phyloP scores from a whole-genome alignment of 2,888 invertebrate species.

The Eupsilia transversa region DNA sequence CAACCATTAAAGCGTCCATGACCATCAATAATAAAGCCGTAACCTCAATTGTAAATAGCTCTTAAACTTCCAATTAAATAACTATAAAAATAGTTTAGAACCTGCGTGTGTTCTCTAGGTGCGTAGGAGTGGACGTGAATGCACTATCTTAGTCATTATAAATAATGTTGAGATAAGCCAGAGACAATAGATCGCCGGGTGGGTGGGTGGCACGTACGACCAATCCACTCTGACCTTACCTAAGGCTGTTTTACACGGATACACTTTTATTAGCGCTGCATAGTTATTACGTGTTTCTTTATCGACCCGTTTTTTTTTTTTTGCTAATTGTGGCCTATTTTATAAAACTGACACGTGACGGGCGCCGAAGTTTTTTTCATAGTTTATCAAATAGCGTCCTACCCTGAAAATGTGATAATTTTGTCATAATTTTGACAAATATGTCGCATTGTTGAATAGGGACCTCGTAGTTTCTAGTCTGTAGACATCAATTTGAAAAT shows the following conservation, averaged over 20 bases:
- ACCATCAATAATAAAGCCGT: constrained; percentile 62
- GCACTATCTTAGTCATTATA: constrained; percentile 85
- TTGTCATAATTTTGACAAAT: too few relatives aligned
- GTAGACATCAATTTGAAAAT: neutral
- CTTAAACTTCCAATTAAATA: constrained; percentile 72
- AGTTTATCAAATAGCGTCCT: too few relatives aligned
- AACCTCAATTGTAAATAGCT: constrained; percentile 70
- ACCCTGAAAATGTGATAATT: too few relatives aligned
- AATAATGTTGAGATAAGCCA: constrained; percentile 86
- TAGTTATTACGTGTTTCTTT: neutral
- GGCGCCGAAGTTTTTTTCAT: too few relatives aligned
- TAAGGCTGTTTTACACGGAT: constrained; percentile 21
- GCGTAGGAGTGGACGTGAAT: constrained; percentile 84
- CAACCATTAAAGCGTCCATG: constrained; percentile 12
- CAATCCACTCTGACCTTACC: constrained; percentile 65
- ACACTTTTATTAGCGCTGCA: neutral
- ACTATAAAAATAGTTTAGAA: constrained; percentile 67
- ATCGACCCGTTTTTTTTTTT: neutral
- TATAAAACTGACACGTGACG: too few relatives aligned
- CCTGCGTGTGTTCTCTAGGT: constrained; percentile 51
- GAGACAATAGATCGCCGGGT: constrained; percentile 84
- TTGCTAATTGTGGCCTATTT: too few relatives aligned
- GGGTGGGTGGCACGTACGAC: constrained; percentile 74
- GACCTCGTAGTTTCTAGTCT: too few relatives aligned
- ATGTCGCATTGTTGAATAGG: too few relatives aligned